These are phyloP conservation scores for Aviceda subcristata DNA, from an alignment of 2,113 vertebrate species.

Conservation along the genomic window DNA sequence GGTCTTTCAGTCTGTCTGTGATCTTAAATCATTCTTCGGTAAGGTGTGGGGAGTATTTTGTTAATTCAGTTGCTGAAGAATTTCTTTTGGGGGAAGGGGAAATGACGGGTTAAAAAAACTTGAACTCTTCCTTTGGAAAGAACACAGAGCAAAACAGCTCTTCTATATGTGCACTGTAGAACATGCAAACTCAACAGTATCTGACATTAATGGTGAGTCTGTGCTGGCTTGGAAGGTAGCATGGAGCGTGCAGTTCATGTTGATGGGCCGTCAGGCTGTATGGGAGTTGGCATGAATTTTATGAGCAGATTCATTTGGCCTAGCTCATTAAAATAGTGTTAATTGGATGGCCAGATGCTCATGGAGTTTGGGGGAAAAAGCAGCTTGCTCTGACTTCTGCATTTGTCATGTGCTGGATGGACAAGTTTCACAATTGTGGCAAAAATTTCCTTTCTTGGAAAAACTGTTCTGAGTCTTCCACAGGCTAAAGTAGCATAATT, in stretches of 20 bases:
- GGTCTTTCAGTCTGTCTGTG: not conserved
- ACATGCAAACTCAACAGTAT: not conserved
- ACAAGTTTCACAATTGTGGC: not conserved
- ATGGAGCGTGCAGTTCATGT: not conserved
- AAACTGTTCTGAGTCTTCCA: not conserved
- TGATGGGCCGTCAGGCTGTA: not conserved
- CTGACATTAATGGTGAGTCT: not conserved
- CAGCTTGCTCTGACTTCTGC: not conserved
- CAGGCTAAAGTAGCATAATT: not conserved
- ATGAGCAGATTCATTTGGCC: not conserved
- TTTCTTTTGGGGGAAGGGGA: not conserved
- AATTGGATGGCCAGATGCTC: not conserved
- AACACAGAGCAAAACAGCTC: not conserved
- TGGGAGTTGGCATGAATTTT: not conserved
- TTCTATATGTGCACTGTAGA: not conserved
- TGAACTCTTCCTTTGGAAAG: not conserved
- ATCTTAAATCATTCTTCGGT: not conserved
- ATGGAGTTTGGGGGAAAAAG: not conserved
- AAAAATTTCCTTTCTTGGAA: not conserved
- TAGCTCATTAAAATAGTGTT: not conserved
- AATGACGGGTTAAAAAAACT: not conserved
- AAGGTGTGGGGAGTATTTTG: not conserved
- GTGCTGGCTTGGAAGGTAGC: not conserved
- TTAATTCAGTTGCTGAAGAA: not conserved
- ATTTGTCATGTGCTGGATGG: fast-evolving